Base-by-base conservation (phyloP, 2,113 vertebrate genomes). In the Galemys pyrenaicus region DNA sequence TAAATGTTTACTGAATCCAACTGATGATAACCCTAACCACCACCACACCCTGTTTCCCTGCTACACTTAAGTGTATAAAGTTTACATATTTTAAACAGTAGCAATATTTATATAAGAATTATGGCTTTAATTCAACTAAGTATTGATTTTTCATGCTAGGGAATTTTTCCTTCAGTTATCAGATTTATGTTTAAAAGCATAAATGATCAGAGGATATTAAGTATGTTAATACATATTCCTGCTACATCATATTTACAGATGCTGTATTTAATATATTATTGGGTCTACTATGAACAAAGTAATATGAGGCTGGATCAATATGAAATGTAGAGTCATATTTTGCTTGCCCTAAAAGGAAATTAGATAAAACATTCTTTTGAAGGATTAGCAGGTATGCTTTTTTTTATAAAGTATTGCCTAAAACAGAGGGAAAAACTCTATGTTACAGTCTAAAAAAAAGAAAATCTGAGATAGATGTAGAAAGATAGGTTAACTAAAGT, bases 1-100 rank as follows among this genome's bases (percentile, higher is more conserved):
- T 75, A 74, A 90, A 83, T 94, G 32, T 89, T 94, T 71, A 95
- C 37, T 84, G 87, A 91, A 79, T 87, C 44, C 44, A 97, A 37
- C 51, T 64, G 94, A 65, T 73, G 51, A 75, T 86, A 77, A 75
- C 26, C 20, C 30, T 87, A 60, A 35, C 73, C 5, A 32, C 22
- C 44, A 75, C 80, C 71, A 62, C 5, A 9, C 49, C 54, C 41
- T 78, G 75, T n/a, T 39, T 11, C 49, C 70, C 32, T 87, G 30
- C 49, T 81, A 81, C 5, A 73, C 67, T 83, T 70, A 79, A 84
- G 28, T 87, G 26, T 80, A 9, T 67, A 83, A 83, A 77, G 70
- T 65, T 91, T 89, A 79, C n/a, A 26, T 84, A 65, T 30, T 22
- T n/a, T 86, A 95, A 92, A 94, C 30, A 77, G 39, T 49, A 89